These are phyloP conservation scores for Boulengeromyrus knoepffleri DNA, from an alignment of 2,113 vertebrate genomes.

Conservation along the genomic window DNA sequence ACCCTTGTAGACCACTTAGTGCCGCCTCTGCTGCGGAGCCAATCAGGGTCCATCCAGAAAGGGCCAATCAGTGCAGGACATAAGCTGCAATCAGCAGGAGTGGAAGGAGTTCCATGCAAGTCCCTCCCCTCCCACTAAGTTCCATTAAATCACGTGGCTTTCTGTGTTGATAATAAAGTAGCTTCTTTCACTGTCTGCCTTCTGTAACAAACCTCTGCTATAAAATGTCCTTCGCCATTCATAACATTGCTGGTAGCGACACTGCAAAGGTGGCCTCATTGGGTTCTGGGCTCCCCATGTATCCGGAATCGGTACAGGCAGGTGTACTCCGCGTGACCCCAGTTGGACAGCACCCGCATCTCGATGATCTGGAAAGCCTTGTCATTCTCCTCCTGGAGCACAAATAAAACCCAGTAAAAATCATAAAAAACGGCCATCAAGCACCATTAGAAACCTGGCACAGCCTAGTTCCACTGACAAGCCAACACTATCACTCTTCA, in stretches of 20 bases:
- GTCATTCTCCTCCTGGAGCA: constrained; percentile 64
- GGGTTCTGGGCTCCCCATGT: constrained; percentile 54
- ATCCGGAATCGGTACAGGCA: constrained; percentile 91
- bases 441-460: background rate
- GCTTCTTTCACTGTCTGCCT: background rate
- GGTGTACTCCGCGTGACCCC: constrained; percentile 87
- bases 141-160: background rate
- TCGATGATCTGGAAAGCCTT: constrained; percentile 81
- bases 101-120: background rate
- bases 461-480: background rate
- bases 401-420: background rate
- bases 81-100: background rate
- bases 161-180: constrained; percentile 4
- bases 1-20: background rate
- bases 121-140: background rate
- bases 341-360: constrained; percentile 82
- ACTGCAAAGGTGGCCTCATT: constrained; percentile 29
- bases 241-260: constrained; percentile 33
- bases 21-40: background rate
- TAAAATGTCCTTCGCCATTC: constrained; percentile 36
- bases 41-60: background rate
- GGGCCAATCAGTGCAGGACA: constrained; percentile 7
- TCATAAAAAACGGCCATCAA: background rate
- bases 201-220: background rate
- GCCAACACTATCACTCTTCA: background rate